These are phyloP conservation scores for Girardia tigrina DNA, from an alignment of 2,888 invertebrate species.

Conservation along the genomic window DNA sequence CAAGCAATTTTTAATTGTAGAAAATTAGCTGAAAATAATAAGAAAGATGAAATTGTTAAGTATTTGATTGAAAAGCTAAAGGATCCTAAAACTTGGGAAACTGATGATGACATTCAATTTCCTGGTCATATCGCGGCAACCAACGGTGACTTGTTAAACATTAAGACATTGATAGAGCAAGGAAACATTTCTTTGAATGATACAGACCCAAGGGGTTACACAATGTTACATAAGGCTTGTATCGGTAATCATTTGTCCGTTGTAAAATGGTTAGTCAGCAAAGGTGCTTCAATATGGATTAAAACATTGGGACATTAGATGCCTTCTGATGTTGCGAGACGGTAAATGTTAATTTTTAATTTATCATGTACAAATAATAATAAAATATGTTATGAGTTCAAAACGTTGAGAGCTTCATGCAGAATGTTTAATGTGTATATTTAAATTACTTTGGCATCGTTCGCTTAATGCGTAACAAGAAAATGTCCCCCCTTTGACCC, in stretches of 20 bases:
- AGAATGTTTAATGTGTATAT: no score
- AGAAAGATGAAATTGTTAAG: constrained; percentile 21
- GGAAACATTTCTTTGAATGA: constrained; percentile 12
- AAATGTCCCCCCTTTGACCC: no score
- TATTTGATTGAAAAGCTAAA: not conserved
- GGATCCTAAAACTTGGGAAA: constrained; percentile 1
- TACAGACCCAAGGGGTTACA: not conserved
- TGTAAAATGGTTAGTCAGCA: constrained; percentile 21
- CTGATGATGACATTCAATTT: not conserved
- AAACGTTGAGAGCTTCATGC: no score
- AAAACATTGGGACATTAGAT: not conserved
- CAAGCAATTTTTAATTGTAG: no score
- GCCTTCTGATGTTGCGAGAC: not conserved
- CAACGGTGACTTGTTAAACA: constrained; percentile 10
- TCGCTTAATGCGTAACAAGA: no score
- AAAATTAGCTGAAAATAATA: not conserved
- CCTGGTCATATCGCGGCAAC: constrained; percentile 30
- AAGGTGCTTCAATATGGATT: constrained; percentile 20
- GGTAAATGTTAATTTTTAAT: no score
- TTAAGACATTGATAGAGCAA: not conserved
- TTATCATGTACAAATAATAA: no score
- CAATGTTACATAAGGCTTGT: constrained; percentile 19
- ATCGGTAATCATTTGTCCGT: not conserved
- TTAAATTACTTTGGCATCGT: no score
- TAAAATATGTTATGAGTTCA: no score